Base-by-base conservation (phyloP, 2,113 vertebrate genomes). In the Amphiprion ocellaris region DNA sequence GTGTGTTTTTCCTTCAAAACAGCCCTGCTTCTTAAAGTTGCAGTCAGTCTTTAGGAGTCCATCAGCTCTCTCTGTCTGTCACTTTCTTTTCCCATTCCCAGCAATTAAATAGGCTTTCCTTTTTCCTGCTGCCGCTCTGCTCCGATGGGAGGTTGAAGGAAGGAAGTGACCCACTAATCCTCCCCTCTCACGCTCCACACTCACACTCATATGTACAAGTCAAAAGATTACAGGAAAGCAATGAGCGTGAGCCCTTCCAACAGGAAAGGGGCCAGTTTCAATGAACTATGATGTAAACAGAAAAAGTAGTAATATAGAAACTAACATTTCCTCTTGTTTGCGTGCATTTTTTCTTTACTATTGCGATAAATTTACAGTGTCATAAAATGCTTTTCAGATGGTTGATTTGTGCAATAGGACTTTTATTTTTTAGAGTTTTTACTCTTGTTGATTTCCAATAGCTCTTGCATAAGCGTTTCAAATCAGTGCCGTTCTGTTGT, bases 161-260 rank as follows among this genome's bases (percentile, higher is more conserved):
- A 92, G 91, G 86, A 90, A 90, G 30, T 71, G 11, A 58, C 11
- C 14, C 19, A 30, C 3, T 50, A 46, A 50, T 49, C 10, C n/a
- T n/a, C 14, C 15, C 0, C 10, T 10, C 30, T 2, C 54, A 19
- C 21, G 1, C 28, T 37, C 4, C 68, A 49, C 39, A 17, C 71
- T 53, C 28, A 44, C 55, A 19, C 55, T 52, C 26, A 15, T 37
- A 39, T 33, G 26, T 21, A 52, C 39, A 58, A 10, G 54, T 19
- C 24, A 56, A 10, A 30, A 7, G 77, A 81, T 55, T 74, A 74
- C 70, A 81, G 87, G 79, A 88, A 84, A 71, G n/a, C 15, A 50
- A 24, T 67, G 59, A 81, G 46, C 58, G 60, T 53, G n/a, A 61
- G 19, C 5, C 10, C 21, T 61, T 61, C 14, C n/a, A 44, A 46